phyloP scores from a whole-genome alignment of 2,888 invertebrate species.

The Shargacucullia verbasci region DNA sequence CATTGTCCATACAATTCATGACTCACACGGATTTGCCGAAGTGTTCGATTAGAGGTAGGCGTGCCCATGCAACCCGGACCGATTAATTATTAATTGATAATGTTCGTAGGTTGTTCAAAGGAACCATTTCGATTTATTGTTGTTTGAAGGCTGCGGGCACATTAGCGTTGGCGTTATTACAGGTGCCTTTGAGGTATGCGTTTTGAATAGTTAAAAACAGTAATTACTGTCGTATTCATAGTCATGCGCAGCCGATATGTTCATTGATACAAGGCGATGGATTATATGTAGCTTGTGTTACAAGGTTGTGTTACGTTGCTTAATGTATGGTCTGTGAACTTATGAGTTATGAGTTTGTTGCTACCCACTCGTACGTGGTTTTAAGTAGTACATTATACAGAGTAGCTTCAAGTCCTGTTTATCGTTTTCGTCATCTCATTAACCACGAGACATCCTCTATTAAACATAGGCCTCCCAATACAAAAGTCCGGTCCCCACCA shows the following conservation, averaged over 20 bases:
- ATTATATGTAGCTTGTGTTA: conserved; percentile 38
- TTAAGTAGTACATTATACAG: not conserved
- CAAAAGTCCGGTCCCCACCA: too few species aligned
- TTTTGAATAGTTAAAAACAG: conserved; percentile 58
- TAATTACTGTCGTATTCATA: conserved; percentile 61
- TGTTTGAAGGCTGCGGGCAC: conserved; percentile 57
- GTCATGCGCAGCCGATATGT: conserved; percentile 37
- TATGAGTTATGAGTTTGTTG: conserved; percentile 11
- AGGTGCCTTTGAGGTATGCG: conserved; percentile 54
- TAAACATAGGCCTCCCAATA: too few species aligned
- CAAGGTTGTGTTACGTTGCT: conserved; percentile 37
- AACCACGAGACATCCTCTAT: not conserved
- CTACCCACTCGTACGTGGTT: not conserved
- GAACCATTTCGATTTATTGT: conserved; percentile 64
- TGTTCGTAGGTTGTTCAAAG: conserved; percentile 59
- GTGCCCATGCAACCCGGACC: conserved; percentile 25
- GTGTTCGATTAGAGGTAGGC: conserved; percentile 33
- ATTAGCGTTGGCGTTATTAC: conserved; percentile 50
- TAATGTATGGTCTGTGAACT: conserved; percentile 23
- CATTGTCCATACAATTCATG: conserved; percentile 9
- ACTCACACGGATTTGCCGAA: conserved; percentile 38
- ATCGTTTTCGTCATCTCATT: not conserved
- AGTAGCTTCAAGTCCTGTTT: not conserved
- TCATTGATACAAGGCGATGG: conserved; percentile 36
- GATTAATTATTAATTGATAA: conserved; percentile 59